Percentiles rank a stretch among this genome's conserved stretches.
phyloP scores from a whole-genome alignment of 2,888 invertebrate genomes.

The Ectemnius cavifrons region DNA sequence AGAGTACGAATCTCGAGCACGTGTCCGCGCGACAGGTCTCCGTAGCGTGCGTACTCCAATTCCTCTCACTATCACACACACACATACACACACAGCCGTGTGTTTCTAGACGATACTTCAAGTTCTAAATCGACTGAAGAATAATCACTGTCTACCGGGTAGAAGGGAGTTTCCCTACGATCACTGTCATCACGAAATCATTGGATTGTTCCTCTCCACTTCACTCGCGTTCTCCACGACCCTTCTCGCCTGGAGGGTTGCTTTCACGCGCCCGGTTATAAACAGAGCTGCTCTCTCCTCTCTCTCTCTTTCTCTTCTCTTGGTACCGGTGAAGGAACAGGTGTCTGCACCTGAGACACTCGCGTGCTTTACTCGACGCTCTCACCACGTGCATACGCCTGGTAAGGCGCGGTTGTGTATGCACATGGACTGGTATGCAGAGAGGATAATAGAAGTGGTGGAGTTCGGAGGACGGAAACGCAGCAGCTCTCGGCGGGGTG shows the following conservation, averaged over 20 bases:
- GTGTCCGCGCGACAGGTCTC: slow-evolving; percentile 4
- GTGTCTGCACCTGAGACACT: slow-evolving; percentile 36
- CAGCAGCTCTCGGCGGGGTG: slow-evolving; percentile 74
- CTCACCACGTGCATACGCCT: neutral
- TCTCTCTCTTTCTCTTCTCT: no score
- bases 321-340: slow-evolving; percentile 35
- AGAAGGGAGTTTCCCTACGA: neutral
- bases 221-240: slow-evolving; percentile 6
- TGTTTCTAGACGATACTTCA: neutral
- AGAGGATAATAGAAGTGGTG: slow-evolving; percentile 39
- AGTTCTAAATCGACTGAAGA: neutral
- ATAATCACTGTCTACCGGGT: neutral
- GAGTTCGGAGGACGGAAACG: slow-evolving; percentile 55
- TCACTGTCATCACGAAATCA: neutral
- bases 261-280: slow-evolving; percentile 14
- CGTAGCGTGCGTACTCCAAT: neutral
- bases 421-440: slow-evolving; percentile 6
- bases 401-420: slow-evolving; percentile 24
- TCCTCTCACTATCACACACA: neutral
- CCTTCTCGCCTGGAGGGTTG: slow-evolving; percentile 14
- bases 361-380: slow-evolving; percentile 18
- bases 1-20: slow-evolving; percentile 10
- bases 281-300: no score
- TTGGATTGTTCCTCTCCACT: neutral
- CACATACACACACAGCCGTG: neutral